Evolutionary conservation across 1,140 invertebrate species (phyloP).

Genomic region (Dryas iulia): DNA sequence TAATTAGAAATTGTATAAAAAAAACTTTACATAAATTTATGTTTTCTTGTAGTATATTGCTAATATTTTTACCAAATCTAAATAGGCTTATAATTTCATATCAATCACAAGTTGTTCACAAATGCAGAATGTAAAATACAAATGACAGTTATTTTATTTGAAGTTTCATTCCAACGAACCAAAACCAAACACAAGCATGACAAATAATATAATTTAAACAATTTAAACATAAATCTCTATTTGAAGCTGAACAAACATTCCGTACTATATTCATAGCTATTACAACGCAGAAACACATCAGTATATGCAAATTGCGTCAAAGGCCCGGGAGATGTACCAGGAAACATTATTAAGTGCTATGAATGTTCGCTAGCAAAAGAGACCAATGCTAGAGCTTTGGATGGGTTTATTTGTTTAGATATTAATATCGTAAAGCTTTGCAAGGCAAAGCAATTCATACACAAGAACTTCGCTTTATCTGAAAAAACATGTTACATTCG

Average conservation of each 20-base stretch:
- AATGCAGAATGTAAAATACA: neutral
- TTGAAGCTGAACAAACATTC: constrained; percentile 13
- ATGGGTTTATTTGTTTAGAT: constrained; percentile 25
- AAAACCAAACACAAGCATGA: neutral
- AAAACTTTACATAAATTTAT: too few relatives aligned
- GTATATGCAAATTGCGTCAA: constrained; percentile 31
- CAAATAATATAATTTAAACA: constrained; percentile 15
- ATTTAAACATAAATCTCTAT: constrained; percentile 21
- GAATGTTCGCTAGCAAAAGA: constrained; percentile 20
- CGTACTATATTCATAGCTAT: constrained; percentile 17
- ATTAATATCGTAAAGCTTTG: constrained; percentile 30
- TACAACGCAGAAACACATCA: constrained; percentile 12
- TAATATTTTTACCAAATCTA: too few relatives aligned
- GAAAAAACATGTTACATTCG: constrained; percentile 12
- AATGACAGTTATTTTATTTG: neutral
- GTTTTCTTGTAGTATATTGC: too few relatives aligned
- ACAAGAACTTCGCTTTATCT: constrained; percentile 6
- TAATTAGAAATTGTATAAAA: too few relatives aligned
- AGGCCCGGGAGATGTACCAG: constrained; percentile 18
- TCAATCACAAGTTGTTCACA: neutral
- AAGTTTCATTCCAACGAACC: neutral
- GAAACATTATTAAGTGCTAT: constrained; percentile 25
- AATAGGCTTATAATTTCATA: neutral
- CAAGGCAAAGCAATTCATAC: constrained; percentile 12
- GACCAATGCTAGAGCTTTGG: constrained; percentile 18